phyloP scores from a whole-genome alignment of 2,113 vertebrate genomes.

The Spheniscus mendiculus region DNA sequence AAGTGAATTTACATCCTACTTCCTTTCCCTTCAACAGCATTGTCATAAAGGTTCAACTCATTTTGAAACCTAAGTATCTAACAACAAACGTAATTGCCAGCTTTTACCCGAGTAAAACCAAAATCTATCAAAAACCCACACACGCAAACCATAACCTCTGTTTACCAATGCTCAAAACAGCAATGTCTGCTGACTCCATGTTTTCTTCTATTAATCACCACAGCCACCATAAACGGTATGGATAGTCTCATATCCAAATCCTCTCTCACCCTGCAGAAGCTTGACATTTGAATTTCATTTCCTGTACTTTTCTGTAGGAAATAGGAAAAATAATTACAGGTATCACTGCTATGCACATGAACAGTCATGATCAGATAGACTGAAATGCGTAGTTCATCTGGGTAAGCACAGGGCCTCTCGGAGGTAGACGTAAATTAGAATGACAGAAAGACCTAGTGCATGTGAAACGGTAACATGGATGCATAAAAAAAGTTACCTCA shows the following conservation, averaged over 20 bases:
- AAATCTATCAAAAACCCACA: neutral
- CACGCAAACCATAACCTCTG: neutral
- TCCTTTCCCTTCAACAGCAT: neutral
- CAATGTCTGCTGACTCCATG: neutral
- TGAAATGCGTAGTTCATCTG: neutral
- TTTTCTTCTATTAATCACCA: neutral
- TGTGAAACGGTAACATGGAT: neutral
- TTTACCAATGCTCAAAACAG: neutral
- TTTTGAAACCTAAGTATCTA: neutral
- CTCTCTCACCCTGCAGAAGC: neutral
- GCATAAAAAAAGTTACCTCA: neutral
- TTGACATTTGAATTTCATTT: neutral
- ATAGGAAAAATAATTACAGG: slow-evolving; percentile 1
- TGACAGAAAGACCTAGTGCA: neutral
- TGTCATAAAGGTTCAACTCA: neutral
- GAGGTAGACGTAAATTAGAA: neutral
- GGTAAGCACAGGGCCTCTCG: neutral
- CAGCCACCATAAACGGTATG: neutral
- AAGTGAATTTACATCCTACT: neutral
- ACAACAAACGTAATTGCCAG: neutral
- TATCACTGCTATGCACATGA: neutral
- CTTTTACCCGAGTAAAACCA: neutral
- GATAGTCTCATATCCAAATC: neutral
- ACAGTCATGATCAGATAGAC: neutral
- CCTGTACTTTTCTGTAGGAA: neutral